phyloP scores from a whole-genome alignment of 30 jellyfish, hydroid and myxozoan species.

The Phacellophora camtschatica region DNA sequence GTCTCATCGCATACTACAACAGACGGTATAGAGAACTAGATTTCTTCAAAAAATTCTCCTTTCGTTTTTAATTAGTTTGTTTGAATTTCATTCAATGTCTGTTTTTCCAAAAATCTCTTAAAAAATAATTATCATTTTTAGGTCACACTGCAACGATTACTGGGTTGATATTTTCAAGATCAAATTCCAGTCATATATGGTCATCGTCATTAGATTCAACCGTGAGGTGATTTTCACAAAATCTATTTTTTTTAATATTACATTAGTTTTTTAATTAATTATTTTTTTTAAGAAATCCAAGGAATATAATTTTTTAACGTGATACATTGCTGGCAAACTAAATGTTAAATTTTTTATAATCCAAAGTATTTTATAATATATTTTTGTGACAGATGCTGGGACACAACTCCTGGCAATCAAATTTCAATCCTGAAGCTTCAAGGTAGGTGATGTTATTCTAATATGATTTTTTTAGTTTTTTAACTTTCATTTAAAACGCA shows the following conservation, averaged over 20 bases:
- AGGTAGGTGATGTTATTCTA: not conserved
- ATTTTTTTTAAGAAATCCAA: not conserved
- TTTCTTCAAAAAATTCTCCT: too few relatives aligned
- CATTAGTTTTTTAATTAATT: not conserved
- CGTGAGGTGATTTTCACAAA: too few relatives aligned
- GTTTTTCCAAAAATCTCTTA: not conserved
- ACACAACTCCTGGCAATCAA: slow-evolving; percentile 25
- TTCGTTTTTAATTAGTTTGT: too few relatives aligned
- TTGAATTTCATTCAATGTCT: too few relatives aligned
- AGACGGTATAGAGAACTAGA: too few relatives aligned
- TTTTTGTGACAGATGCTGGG: slow-evolving; percentile 17
- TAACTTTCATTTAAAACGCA: too few relatives aligned
- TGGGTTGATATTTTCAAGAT: slow-evolving; percentile 43
- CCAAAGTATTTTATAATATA: too few relatives aligned
- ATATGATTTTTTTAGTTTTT: not conserved
- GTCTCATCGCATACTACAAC: too few relatives aligned
- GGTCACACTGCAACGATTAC: slow-evolving; percentile 75
- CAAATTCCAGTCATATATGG: slow-evolving; percentile 61
- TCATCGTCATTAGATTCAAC: slow-evolving; percentile 86
- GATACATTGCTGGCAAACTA: too few relatives aligned
- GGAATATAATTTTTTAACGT: too few relatives aligned
- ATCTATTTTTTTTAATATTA: not conserved
- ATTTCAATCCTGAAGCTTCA: not conserved
- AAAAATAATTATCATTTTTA: not conserved
- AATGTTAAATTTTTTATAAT: too few relatives aligned